These are phyloP conservation scores for Microtus richardsoni DNA, from an alignment of 2,113 vertebrate species.

Conservation along the genomic window DNA sequence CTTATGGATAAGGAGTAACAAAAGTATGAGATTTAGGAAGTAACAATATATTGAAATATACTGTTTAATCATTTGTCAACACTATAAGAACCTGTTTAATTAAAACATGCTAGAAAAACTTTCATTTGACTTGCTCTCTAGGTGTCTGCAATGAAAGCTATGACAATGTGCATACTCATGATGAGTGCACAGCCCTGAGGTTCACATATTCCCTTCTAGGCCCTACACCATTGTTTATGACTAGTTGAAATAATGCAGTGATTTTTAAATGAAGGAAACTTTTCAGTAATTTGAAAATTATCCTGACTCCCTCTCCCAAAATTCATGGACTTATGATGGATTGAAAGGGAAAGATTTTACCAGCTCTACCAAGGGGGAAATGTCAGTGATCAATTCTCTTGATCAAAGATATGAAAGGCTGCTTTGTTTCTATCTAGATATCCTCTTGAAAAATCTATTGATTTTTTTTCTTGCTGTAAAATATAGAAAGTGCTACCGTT, in stretches of 20 bases:
- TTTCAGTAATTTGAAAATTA: neutral
- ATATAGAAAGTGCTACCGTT: conserved; percentile 35
- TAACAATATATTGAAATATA: neutral
- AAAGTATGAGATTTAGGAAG: neutral
- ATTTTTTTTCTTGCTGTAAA: conserved; percentile 60
- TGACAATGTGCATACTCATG: neutral
- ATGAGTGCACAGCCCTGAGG: neutral
- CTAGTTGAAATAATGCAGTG: neutral
- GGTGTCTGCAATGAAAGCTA: neutral
- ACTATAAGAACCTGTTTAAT: neutral
- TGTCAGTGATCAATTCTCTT: conserved; percentile 28
- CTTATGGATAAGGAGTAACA: neutral
- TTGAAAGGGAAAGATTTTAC: neutral
- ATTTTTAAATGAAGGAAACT: rapidly evolving
- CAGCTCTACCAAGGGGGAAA: neutral
- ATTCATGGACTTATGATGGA: neutral
- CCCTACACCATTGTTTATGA: neutral
- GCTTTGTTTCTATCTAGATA: neutral
- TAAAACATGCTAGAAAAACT: neutral
- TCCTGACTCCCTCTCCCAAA: neutral
- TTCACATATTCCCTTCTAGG: neutral
- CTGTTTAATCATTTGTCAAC: neutral
- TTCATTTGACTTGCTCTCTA: neutral
- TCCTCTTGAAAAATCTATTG: conserved; percentile 3
- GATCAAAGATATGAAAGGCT: conserved; percentile 34